Conservation (phyloP, 2,113 vertebrate species). For the Pantherophis guttatus region DNA sequence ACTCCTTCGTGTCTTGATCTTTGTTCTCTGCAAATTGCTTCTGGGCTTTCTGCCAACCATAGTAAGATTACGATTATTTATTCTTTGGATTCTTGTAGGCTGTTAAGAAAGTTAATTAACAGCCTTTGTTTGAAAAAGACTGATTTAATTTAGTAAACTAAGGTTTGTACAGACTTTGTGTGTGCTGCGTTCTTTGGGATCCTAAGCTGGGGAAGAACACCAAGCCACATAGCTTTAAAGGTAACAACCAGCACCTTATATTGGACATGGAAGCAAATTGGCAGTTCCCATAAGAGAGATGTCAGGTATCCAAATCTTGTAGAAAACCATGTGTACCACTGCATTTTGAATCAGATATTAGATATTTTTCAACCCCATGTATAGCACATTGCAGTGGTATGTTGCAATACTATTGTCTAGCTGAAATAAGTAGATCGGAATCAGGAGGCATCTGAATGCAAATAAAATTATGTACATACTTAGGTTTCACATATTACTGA, state of each 20-base stretch:
- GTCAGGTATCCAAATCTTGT: not conserved
- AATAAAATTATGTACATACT: not conserved
- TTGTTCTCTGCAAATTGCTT: too few species aligned
- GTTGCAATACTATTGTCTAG: not conserved
- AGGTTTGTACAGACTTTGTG: too few species aligned
- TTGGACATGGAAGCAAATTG: not conserved
- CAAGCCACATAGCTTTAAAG: not conserved
- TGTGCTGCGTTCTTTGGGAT: too few species aligned
- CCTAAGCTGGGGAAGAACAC: not conserved
- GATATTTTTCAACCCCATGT: not conserved
- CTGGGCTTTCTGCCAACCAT: too few species aligned
- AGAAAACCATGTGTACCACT: not conserved
- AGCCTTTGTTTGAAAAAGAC: too few species aligned
- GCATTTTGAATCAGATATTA: not conserved
- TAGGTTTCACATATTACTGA: not conserved
- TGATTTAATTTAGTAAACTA: too few species aligned
- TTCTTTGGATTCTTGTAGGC: too few species aligned
- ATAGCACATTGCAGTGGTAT: not conserved
- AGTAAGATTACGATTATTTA: too few species aligned
- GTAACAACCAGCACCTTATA: not conserved
- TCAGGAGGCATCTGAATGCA: not conserved
- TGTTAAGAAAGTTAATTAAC: too few species aligned
- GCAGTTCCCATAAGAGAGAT: not conserved
- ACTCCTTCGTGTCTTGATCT: too few species aligned
- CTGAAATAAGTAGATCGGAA: not conserved